Evolutionary conservation across 2,113 vertebrate genomes (phyloP), one percentile per base, ranked within the genome.

Genomic region (Cinclus mexicanus): DNA sequence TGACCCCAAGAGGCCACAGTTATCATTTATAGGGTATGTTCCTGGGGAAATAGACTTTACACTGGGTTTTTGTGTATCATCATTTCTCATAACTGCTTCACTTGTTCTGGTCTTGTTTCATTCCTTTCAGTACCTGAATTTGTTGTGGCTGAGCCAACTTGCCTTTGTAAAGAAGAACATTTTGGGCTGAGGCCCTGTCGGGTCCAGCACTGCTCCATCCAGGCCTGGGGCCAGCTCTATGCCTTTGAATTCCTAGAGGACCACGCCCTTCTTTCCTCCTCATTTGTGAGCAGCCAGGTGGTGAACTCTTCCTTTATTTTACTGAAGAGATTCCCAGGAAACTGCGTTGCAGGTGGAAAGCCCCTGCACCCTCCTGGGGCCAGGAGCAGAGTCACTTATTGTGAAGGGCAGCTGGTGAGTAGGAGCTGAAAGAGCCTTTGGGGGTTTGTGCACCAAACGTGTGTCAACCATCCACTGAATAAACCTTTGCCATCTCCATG

Each of bases 351-450:
- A 2, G 85, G 89, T 26, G 97, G 97, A 44, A 77, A 44, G 3
- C 2, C 63, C 19, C 69, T 97, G 57, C 63, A 68, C 1, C 97
- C 97, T 49, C 57, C 18, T 0, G 94, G 93, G 21, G 47, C 86
- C 3, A 61, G 42, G 11, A 53, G 97, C n/a, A 83, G 96, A 61
- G 88, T 97, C 84, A 96, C 93, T 3, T 97, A 92, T 16, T 98
- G 97, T 52, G 92, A 78, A 8, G 96, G 97, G 52, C 93, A 93
- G 47, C 70, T 98, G 95, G 98, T 98, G 89, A 97, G 98, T 96
- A 64, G 12, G 44, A 35, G 15, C 82, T 64, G 33, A 52, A 13
- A 9, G 11, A 72, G 57, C 56, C 33, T 22, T 57, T 59, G 50
- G 28, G 33, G 33, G 8, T 64, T 44, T 6, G 4, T 55, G 77